Evolutionary conservation across 2,888 invertebrate species (phyloP).

Genomic region (Calameuta idolon): DNA sequence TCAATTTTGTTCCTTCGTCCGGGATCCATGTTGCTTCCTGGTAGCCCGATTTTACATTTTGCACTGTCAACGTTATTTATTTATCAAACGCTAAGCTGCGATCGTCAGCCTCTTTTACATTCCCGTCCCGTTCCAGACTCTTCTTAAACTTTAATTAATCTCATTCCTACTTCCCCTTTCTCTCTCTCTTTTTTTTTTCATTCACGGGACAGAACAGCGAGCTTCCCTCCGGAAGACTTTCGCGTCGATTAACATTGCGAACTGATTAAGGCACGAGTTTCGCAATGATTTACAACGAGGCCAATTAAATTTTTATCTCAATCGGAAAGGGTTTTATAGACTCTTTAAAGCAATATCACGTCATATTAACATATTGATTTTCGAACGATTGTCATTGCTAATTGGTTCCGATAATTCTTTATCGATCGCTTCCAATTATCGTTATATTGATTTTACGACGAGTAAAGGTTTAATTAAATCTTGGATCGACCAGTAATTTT

Average conservation of each 20-base stretch:
- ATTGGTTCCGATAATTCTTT: background rate
- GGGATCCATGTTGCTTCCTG: too few species aligned
- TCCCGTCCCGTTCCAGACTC: background rate
- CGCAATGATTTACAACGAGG: slow-evolving; percentile 30
- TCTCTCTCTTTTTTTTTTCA: background rate
- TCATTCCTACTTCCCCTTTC: background rate
- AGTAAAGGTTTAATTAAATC: too few species aligned
- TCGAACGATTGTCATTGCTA: too few species aligned
- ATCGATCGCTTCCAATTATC: background rate
- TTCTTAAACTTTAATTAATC: slow-evolving; percentile 8
- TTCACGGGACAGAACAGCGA: background rate
- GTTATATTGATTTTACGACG: background rate
- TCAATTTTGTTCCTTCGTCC: too few species aligned
- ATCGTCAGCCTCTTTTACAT: background rate
- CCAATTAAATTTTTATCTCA: slow-evolving; percentile 34
- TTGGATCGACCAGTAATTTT: background rate
- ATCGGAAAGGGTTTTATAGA: background rate
- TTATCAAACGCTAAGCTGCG: background rate
- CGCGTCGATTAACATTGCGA: slow-evolving; percentile 29
- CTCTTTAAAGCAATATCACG: too few species aligned
- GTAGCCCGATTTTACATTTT: background rate
- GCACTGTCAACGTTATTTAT: background rate
- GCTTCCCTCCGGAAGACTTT: slow-evolving; percentile 9
- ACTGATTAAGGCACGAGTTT: slow-evolving; percentile 5
- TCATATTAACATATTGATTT: too few species aligned